Base-by-base conservation (phyloP, 2,888 invertebrate species). In the Scaptomyza polygonia region DNA sequence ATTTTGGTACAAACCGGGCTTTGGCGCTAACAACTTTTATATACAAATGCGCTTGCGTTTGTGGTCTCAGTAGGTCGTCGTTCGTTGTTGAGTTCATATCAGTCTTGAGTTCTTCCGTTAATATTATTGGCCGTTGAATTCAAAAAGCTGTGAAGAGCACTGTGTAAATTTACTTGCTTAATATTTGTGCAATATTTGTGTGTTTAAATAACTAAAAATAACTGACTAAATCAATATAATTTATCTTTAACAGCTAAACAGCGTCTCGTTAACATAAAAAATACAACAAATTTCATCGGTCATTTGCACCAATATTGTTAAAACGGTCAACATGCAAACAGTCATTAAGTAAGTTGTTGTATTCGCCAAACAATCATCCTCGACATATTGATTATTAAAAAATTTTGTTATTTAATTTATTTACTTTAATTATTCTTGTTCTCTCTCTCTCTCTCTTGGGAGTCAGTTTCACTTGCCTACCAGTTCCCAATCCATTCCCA, bases 281-380 rank as follows among this genome's bases (percentile, higher is more conserved):
- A 44, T 34, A 63, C 45, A 55, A 40, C 27, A 40, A 62, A 54
- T 64, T 48, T 25, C 63, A 25, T 42, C 62, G 45, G 18, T 39
- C 51, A 40, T 39, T 45, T 54, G 36, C 65, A 34, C 62, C 70
- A 73, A 84, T 61, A 82, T 75, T 72, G 64, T 69, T 63, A 73
- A 67, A 78, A 79, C 75, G 76, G 74, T 59, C 53, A 88, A 64
- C 62, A 91, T 91, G 91, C 91, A 91, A 82, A 91, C 90, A 57
- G 89, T 91, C 56, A 91, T 91, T 72, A 90, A 90, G 90, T 91
- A 89, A 90, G 90, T 90, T 53, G 42, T 49, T 45, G 66, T 55
- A 42, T 47, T 18, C 45, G 53, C 36, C 52, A 21, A 42, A 18
- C n/a, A 32, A 32, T 48, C 45, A 34, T 45, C 44, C 21, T 39